Conservation (phyloP, 1,140 invertebrate species). For the Tribolium madens region DNA sequence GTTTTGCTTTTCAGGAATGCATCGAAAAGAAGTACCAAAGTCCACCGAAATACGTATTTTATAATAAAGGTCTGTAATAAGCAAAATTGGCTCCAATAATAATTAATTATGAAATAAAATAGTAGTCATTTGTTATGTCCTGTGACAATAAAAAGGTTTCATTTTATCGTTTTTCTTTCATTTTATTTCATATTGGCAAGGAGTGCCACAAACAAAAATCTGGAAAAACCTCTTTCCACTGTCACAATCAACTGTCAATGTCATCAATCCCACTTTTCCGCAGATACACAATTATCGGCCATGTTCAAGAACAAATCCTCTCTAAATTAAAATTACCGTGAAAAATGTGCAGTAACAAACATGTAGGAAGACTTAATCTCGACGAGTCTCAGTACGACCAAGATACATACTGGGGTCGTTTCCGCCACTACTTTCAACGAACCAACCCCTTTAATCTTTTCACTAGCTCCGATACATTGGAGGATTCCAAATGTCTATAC, state of each 20-base stretch:
- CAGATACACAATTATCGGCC: neutral
- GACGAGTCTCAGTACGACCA: neutral
- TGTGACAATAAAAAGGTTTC: neutral
- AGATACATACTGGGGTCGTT: neutral
- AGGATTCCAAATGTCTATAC: neutral
- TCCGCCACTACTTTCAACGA: neutral
- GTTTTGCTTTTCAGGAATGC: neutral
- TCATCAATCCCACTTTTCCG: neutral
- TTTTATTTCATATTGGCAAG: too few relatives aligned
- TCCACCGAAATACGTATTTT: slow-evolving; percentile 12
- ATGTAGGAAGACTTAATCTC: neutral
- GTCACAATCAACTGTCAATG: neutral
- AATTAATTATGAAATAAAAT: neutral
- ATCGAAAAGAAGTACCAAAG: neutral
- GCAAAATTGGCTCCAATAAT: neutral
- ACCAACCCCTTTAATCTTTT: neutral
- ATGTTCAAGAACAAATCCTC: neutral
- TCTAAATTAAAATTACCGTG: neutral
- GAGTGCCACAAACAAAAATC: too few relatives aligned
- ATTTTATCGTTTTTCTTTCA: neutral
- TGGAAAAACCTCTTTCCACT: neutral
- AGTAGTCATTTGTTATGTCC: neutral
- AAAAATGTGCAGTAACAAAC: neutral
- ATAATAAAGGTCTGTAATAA: slow-evolving; percentile 12
- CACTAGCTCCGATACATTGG: neutral